Percentiles rank a stretch among this genome's conserved stretches.
phyloP scores from a whole-genome alignment of 2,113 vertebrate genomes.

The Sylvia atricapilla region DNA sequence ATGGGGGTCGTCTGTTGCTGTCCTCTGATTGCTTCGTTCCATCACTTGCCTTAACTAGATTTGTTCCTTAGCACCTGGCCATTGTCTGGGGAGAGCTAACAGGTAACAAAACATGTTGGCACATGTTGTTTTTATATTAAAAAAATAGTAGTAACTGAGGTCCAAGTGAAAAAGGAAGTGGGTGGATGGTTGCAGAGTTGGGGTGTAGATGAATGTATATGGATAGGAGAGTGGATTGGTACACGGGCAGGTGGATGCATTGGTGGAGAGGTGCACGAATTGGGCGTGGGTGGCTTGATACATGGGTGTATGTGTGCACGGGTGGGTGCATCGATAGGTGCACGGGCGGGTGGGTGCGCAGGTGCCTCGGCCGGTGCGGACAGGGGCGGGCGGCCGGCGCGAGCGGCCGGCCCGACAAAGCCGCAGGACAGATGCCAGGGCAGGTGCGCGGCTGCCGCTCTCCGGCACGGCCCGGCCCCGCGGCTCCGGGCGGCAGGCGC shows the following conservation, averaged over 20 bases:
- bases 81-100: neutral
- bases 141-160: neutral
- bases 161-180: neutral
- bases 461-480: neutral
- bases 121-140: neutral
- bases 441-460: neutral
- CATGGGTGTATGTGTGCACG: neutral
- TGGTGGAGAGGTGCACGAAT: neutral
- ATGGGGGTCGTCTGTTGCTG: neutral
- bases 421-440: neutral
- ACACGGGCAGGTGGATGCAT: neutral
- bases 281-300: neutral
- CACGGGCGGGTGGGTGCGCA: fast-evolving
- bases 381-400: neutral
- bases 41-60: neutral
- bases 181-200: neutral
- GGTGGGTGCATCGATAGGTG: neutral
- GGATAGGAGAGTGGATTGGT: neutral
- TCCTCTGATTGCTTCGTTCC: neutral
- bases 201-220: no score
- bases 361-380: neutral
- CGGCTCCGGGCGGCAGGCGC: no score
- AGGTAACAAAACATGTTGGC: neutral
- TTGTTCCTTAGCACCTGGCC: neutral
- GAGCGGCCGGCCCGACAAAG: neutral